Base-by-base conservation (phyloP, 1,140 invertebrate genomes). In the Rhyacophila brunnea region DNA sequence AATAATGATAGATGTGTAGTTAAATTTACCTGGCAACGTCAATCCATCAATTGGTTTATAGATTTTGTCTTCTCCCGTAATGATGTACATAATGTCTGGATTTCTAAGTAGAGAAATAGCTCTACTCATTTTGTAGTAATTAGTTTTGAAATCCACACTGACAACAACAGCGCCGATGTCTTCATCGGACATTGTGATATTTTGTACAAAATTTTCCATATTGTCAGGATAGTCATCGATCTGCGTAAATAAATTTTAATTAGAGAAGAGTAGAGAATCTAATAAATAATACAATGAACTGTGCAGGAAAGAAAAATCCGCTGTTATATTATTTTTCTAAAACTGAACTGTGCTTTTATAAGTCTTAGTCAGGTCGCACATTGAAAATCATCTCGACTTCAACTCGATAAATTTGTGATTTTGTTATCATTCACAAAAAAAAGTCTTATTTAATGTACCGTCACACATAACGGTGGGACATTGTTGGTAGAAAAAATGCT, bases 81-180 rank as follows among this genome's bases (percentile, higher is more conserved):
- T 47, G 4, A 75, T 60, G 3, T 71, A 56, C 19, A 68, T 42
- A 19, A 72, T 73, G 23, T 70, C 69, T 5, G 70, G 67, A 11
- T 58, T 34, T 6, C 45, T 50, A 58, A 62, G 35, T 69, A 60
- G 20, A 68, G 70, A 1, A 64, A 40, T 57, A 70, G 69, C 74
- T 7, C 68, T 68, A 35, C 68, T 43, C 19, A 75, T 5, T 44
- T 73, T 75, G 0, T 60, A 13, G 11, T 66, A 66, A 9, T 42
- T 69, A 3, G 70, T 23, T 47, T 74, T 72, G 10, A 70, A 67
- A 60, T 75, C 73, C 20, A 70, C 60, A 66, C 75, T 73, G 19
- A 75, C 58, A 17, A 72, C 38, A 7, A 74, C 70, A 9, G 73
- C 75, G 2, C 72, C 48, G 4, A 77, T 63, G 1, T 67, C 67